phyloP scores from a whole-genome alignment of 2,797 vertebrate species.

The Erpetoichthys calabaricus region DNA sequence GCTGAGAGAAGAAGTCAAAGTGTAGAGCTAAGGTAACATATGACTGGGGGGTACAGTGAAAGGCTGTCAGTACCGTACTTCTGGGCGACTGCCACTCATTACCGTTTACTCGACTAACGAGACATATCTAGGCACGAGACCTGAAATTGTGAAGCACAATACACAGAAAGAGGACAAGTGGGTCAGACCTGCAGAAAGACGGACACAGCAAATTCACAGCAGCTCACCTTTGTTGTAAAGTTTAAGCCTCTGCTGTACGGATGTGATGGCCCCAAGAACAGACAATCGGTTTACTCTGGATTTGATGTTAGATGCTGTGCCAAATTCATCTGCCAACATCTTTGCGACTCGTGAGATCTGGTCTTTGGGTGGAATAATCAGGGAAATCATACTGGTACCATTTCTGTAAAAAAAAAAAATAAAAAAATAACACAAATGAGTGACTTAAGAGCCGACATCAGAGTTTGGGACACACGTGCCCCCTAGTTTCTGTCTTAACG shows the following conservation, averaged over 20 bases:
- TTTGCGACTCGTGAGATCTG: slow-evolving; percentile 98
- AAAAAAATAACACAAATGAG: slow-evolving; percentile 6
- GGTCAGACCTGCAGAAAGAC: no score
- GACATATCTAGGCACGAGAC: no score
- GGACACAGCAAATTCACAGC: no score
- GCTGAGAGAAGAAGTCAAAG: no score
- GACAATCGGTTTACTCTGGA: slow-evolving; percentile 97
- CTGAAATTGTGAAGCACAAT: no score
- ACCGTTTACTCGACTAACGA: no score
- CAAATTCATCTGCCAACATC: slow-evolving; percentile 98
- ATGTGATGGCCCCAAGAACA: slow-evolving; percentile 96
- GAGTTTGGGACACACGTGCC: no score
- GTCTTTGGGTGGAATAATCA: slow-evolving; percentile 99
- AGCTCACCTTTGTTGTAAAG: slow-evolving; percentile 96
- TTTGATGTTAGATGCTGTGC: slow-evolving; percentile 97
- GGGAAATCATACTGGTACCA: slow-evolving; percentile 98
- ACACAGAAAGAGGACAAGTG: no score
- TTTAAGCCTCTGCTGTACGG: slow-evolving; percentile 98
- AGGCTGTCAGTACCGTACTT: no score
- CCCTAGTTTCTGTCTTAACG: not conserved
- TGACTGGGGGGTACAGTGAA: no score
- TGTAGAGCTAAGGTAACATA: no score
- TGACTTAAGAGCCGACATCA: not conserved
- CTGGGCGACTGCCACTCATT: no score
- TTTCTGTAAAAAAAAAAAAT: slow-evolving; percentile 52